Base-by-base conservation (phyloP, 2,113 vertebrate species). In the Hemibagrus wyckioides region DNA sequence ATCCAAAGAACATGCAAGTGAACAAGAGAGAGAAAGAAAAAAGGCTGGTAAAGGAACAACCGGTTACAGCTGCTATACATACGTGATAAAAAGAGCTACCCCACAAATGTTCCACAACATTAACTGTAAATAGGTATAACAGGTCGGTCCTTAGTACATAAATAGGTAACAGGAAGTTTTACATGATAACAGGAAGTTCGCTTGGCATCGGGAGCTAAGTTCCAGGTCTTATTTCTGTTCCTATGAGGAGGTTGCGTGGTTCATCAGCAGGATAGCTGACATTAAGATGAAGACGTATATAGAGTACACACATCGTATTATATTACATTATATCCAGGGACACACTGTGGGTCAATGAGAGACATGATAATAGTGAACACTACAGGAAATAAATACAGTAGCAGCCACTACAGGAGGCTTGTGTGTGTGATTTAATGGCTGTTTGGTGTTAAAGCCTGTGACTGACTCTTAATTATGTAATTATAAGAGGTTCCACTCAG, bases 381-480 rank as follows among this genome's bases (percentile, higher is more conserved):
- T 23, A 59, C 33, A 25, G 21, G 21, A 39, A 41, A 39, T 41
- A 57, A 59, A 59, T 28, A 48, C 44, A 48, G 44, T 48, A 81
- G 28, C 21, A 28, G 39, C 25, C 19, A 6, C 19, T 57, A 25
- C 54, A 57, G 54, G 23, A 81, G 11, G 54, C 1, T 14, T 41
- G 52, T 39, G 21, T 39, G 21, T 59, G 33, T 25, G 83, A 75
- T 84, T 84, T 77, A 11, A 85, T 11, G 81, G 82, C 80, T 50
- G 85, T 10, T 39, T 14, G 2, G 54, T 57, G 19, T 81, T 57
- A 57, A 80, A 39, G 52, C 79, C 36, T 54, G 90, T 91, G 67
- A 73, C 89, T 65, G 28, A 80, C 50, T 84, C 30, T 84, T 84
- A 73, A 75, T 84, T 84, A 73, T 73, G 67, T 75, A 28, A 84